phyloP scores from a whole-genome alignment of 1,140 invertebrate genomes.

The Metaphire vulgaris region DNA sequence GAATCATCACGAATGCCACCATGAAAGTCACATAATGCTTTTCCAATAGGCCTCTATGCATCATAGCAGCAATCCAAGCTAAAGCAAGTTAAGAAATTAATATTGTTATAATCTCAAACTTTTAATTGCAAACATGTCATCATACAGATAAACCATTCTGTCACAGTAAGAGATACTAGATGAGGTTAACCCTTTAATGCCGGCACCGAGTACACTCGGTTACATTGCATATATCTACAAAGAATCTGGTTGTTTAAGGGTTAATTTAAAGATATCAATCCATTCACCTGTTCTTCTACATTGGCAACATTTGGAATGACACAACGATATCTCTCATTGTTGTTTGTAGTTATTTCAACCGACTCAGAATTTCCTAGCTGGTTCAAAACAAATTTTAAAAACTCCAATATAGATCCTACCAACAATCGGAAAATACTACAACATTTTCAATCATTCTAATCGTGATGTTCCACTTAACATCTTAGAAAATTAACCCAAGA shows the following conservation, averaged over 20 bases:
- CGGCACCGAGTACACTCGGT: too few relatives aligned
- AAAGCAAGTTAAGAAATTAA: too few relatives aligned
- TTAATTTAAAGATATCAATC: too few relatives aligned
- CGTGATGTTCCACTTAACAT: neutral
- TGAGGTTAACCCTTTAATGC: neutral
- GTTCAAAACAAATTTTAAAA: neutral
- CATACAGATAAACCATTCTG: neutral
- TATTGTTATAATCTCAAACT: too few relatives aligned
- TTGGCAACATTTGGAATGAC: constrained; percentile 63
- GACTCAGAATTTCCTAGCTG: neutral
- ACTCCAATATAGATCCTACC: neutral
- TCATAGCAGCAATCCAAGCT: too few relatives aligned
- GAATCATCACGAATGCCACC: too few relatives aligned
- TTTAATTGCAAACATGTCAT: too few relatives aligned
- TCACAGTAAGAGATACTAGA: neutral
- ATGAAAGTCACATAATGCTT: too few relatives aligned
- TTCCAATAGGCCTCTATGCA: too few relatives aligned
- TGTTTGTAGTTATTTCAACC: constrained; percentile 52
- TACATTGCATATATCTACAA: constrained; percentile 1
- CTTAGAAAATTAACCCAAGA: neutral
- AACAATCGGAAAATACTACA: neutral
- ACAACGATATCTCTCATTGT: constrained; percentile 60
- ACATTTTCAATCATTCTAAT: neutral
- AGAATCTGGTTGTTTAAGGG: constrained; percentile 20
- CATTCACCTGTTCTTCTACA: constrained; percentile 28